phyloP scores from a whole-genome alignment of 2,888 invertebrate genomes.

The Dromius quadrimaculatus region DNA sequence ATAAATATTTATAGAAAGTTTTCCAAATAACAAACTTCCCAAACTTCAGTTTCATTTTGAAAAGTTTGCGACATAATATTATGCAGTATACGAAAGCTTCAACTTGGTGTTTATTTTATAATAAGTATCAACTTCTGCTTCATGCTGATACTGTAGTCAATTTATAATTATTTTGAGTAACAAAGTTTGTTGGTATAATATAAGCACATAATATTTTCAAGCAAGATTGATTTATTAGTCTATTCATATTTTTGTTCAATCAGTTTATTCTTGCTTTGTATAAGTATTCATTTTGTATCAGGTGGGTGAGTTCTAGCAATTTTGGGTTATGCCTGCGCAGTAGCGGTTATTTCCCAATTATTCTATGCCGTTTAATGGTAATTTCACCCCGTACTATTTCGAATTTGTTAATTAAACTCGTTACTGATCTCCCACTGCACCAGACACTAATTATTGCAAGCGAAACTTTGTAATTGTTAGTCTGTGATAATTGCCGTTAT shows the following conservation, averaged over 20 bases:
- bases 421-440: conserved; percentile 35
- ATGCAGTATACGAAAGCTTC: not conserved
- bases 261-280: too few species aligned
- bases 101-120: not conserved
- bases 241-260: too few species aligned
- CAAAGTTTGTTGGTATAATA: not conserved
- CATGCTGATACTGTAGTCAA: not conserved
- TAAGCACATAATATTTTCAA: too few species aligned
- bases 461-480: conserved; percentile 43
- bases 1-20: not conserved
- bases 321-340: conserved; percentile 6
- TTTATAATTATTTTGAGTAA: not conserved
- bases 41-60: not conserved
- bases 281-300: too few species aligned
- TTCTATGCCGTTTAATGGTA: conserved; percentile 27
- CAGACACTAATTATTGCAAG: conserved; percentile 36
- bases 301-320: too few species aligned
- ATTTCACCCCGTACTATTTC: conserved; percentile 38
- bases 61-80: not conserved
- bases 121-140: not conserved
- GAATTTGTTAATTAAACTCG: conserved; percentile 46
- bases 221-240: too few species aligned
- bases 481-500: conserved; percentile 30
- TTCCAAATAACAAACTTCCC: not conserved
- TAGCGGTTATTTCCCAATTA: conserved; percentile 26